Evolutionary conservation across 2,888 invertebrate genomes (phyloP), one percentile per base, ranked within the genome.

Genomic region (Athripsodes cinereus): DNA sequence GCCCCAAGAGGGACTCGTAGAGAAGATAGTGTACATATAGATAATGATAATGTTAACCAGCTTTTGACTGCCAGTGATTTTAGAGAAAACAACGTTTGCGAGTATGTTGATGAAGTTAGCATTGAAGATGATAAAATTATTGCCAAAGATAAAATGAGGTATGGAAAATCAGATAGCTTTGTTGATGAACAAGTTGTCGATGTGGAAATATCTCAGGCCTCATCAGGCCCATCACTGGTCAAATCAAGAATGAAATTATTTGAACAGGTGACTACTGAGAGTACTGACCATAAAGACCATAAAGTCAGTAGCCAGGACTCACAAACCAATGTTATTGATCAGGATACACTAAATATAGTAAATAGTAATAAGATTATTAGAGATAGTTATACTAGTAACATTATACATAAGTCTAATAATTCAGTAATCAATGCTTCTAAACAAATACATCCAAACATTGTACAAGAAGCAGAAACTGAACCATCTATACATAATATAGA

Each of bases 221-320:
- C 58, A 10, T 22, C 54, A 19, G 48, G 52, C 46, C 44, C 47
- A 22, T 72, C 73, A 62, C 67, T 72, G 64, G 73, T 75, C 61
- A 73, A 71, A 67, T 67, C 68, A 62, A 70, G 73, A 65, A 69
- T 71, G 71, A 69, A 69, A 63, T 65, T 74, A 63, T 73, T 74
- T 66, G 74, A 75, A 69, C 69, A 61, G 50, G 55, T 22, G 50
- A 54, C 44, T 46, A 22, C 49, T 18, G 58, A 60, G 53, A 22
- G 19, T 13, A 22, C 56, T 11, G 22, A 49, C 34, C 40, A 55
- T 40, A 44, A 21, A 46, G 59, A 55, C 26, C 53, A 46, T 55
- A 51, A n/a, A 59, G 52, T 31, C 58, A 50, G 50, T 53, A 26
- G 49, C 8, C 31, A 8, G n/a, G n/a, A n/a, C n/a, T n/a, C n/a